These are phyloP conservation scores for Oscheius sp. DNA, from an alignment of 2,888 invertebrate genomes.

Conservation along the genomic window DNA sequence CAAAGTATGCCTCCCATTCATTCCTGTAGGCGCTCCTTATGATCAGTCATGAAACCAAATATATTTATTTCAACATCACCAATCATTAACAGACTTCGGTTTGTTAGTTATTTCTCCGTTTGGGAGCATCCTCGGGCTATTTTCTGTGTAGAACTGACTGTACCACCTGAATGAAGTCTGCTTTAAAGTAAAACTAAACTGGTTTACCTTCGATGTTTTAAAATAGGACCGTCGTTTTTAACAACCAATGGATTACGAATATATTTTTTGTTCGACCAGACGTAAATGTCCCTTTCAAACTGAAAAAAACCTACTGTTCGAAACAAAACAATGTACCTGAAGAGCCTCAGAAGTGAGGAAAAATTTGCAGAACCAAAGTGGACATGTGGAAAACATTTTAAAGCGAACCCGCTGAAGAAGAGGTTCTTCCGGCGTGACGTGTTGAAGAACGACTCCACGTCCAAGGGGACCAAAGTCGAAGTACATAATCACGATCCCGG, in stretches of 20 bases:
- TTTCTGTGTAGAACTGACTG: slow-evolving; percentile 85
- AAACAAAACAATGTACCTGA: slow-evolving; percentile 72
- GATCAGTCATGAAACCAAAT: background rate
- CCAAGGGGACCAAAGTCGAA: slow-evolving; percentile 78
- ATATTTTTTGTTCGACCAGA: slow-evolving; percentile 89
- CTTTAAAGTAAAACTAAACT: background rate
- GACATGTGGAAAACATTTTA: slow-evolving; percentile 81
- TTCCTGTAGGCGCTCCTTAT: too few relatives aligned
- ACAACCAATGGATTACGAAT: slow-evolving; percentile 82
- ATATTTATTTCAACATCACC: slow-evolving; percentile 41
- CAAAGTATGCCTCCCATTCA: too few relatives aligned
- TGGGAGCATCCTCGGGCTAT: slow-evolving; percentile 76
- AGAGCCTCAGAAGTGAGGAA: slow-evolving; percentile 80
- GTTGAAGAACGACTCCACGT: slow-evolving; percentile 80
- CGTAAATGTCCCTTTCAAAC: slow-evolving; percentile 86
- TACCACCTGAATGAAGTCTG: slow-evolving; percentile 80
- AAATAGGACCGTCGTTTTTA: slow-evolving; percentile 82
- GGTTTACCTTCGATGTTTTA: slow-evolving; percentile 73
- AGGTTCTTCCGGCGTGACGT: slow-evolving; percentile 84
- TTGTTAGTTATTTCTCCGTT: slow-evolving; percentile 57
- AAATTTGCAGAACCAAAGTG: slow-evolving; percentile 80
- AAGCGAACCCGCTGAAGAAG: slow-evolving; percentile 84
- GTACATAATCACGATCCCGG: slow-evolving; percentile 83
- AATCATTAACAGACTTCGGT: slow-evolving; percentile 57
- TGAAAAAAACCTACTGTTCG: slow-evolving; percentile 74